Percentiles rank a stretch among this genome's conserved stretches.
These are phyloP conservation scores for Chunga burmeisteri DNA, from an alignment of 2,113 vertebrate species.

Conservation along the genomic window DNA sequence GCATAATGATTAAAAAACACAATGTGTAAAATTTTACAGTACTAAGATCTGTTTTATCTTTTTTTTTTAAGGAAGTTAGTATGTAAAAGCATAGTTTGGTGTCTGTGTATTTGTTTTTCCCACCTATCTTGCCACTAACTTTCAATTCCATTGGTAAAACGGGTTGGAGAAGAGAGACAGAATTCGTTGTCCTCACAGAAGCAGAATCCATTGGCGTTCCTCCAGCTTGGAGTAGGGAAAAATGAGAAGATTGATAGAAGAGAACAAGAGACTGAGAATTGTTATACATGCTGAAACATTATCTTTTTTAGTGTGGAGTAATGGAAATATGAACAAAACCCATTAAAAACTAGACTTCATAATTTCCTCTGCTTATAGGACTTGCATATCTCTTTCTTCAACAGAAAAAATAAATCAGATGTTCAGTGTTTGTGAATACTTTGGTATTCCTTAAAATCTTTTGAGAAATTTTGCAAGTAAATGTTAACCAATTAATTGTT, in stretches of 20 bases:
- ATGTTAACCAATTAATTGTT: background rate
- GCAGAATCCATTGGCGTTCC: background rate
- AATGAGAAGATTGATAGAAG: background rate
- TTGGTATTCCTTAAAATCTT: background rate
- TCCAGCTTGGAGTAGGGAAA: background rate
- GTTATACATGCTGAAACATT: background rate
- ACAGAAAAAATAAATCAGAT: background rate
- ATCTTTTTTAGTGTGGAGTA: background rate
- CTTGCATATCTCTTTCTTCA: background rate
- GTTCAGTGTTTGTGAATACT: background rate
- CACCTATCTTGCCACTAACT: background rate
- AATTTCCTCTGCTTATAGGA: background rate
- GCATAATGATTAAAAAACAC: background rate
- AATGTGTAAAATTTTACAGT: background rate
- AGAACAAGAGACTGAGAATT: background rate
- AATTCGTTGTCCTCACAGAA: background rate
- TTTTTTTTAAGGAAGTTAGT: background rate
- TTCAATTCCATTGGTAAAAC: background rate
- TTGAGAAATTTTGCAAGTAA: background rate
- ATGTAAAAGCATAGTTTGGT: background rate
- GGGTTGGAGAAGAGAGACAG: background rate
- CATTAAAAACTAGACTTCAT: background rate
- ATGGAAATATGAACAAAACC: background rate
- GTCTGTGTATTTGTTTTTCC: background rate
- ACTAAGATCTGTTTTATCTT: background rate